Conservation (phyloP, 2,797 vertebrate species). For the Momotus momota region DNA sequence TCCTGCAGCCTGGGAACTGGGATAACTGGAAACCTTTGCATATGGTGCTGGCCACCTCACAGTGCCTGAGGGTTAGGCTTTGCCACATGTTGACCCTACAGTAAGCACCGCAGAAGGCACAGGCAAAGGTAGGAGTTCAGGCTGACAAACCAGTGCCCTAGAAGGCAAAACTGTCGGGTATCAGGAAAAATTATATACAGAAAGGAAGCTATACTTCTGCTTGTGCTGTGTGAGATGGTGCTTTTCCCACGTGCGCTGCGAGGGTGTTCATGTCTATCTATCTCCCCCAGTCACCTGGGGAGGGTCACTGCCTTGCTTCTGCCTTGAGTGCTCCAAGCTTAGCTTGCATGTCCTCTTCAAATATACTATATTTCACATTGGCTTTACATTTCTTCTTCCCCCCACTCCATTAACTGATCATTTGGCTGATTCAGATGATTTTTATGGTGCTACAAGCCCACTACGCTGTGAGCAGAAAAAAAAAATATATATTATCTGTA, state of each 20-base stretch:
- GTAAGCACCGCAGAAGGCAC: neutral
- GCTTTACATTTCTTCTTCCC: neutral
- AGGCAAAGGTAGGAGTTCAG: neutral
- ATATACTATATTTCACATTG: neutral
- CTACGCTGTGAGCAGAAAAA: neutral
- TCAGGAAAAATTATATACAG: neutral
- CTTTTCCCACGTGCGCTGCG: neutral
- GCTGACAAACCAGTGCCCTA: neutral
- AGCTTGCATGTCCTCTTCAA: neutral
- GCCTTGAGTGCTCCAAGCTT: neutral
- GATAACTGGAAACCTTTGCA: neutral
- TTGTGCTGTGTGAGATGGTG: neutral
- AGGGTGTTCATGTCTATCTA: neutral
- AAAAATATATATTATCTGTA: neutral
- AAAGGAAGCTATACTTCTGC: neutral
- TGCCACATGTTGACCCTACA: neutral
- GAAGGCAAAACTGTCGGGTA: neutral
- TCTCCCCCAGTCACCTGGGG: neutral
- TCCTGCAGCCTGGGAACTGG: neutral
- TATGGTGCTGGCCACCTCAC: rapidly evolving
- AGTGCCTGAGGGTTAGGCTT: neutral
- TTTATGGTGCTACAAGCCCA: neutral
- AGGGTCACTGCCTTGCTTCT: neutral
- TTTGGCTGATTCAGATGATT: neutral
- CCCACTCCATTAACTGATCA: neutral